A percentile compares a stretch with the other conserved stretches of the same genome.
Evolutionary conservation across 2,113 vertebrate genomes (phyloP).

Genomic region (Candoia aspera): DNA sequence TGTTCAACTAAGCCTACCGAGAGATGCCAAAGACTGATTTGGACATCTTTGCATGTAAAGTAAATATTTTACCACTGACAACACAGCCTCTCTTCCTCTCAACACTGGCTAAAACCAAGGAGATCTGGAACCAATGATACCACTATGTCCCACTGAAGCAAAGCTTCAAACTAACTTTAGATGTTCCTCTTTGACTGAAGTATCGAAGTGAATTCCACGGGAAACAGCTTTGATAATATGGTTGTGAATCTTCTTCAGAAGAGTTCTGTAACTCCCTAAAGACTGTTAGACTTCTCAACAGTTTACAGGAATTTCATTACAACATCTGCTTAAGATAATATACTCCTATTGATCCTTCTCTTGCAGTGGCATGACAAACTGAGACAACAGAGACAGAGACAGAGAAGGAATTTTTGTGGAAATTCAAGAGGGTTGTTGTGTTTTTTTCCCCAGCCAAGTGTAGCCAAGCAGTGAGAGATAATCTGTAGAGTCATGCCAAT

Average conservation of each 20-base stretch:
- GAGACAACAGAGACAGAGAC: not conserved
- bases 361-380: not conserved
- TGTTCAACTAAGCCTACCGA: not conserved
- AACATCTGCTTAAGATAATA: not conserved
- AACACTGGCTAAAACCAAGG: not conserved
- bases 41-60: not conserved
- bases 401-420: not conserved
- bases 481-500: constrained; percentile 30
- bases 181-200: not conserved
- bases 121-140: not conserved
- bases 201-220: not conserved
- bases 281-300: not conserved
- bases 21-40: not conserved
- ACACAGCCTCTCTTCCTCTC: not conserved
- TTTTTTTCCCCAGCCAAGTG: not conserved
- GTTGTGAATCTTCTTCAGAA: not conserved
- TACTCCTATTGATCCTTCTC: accelerated
- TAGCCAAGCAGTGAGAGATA: constrained; percentile 12
- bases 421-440: constrained; percentile 24
- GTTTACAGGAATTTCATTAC: not conserved
- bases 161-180: too few species aligned
- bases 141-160: too few species aligned
- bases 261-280: not conserved
- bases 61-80: not conserved
- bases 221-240: not conserved